Percentiles rank a stretch among this genome's conserved stretches.
phyloP scores from a whole-genome alignment of 1,140 invertebrate genomes.

The Rhopalosiphum padi region DNA sequence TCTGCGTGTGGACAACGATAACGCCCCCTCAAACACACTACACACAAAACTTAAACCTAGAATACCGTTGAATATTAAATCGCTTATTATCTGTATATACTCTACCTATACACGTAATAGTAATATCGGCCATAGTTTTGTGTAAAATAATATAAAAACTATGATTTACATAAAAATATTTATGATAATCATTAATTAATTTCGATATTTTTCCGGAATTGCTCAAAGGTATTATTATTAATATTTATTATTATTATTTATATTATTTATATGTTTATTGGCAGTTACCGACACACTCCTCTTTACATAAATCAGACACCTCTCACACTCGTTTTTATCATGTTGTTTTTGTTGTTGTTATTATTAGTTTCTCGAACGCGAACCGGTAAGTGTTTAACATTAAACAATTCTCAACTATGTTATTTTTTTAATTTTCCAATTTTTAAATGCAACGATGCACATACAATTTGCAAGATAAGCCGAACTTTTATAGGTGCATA shows the following conservation, averaged over 20 bases:
- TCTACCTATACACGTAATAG: not conserved
- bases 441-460: not conserved
- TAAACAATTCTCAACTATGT: not conserved
- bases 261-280: not conserved
- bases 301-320: constrained; percentile 7
- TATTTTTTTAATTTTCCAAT: not conserved
- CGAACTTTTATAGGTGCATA: not conserved
- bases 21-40: not conserved
- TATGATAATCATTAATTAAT: constrained; percentile 1
- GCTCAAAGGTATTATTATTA: not conserved
- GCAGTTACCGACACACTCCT: not conserved
- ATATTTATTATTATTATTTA: not conserved
- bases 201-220: not conserved
- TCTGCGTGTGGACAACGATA: not conserved
- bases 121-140: not conserved
- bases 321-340: not conserved
- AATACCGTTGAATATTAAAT: not conserved
- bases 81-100: not conserved
- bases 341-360: not conserved
- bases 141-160: not conserved
- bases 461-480: not conserved
- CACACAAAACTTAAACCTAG: not conserved
- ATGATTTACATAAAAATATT: constrained; percentile 2
- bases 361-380: not conserved
- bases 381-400: not conserved